phyloP scores from a whole-genome alignment of 2,888 invertebrate species.

The Cerceris rybyensis region DNA sequence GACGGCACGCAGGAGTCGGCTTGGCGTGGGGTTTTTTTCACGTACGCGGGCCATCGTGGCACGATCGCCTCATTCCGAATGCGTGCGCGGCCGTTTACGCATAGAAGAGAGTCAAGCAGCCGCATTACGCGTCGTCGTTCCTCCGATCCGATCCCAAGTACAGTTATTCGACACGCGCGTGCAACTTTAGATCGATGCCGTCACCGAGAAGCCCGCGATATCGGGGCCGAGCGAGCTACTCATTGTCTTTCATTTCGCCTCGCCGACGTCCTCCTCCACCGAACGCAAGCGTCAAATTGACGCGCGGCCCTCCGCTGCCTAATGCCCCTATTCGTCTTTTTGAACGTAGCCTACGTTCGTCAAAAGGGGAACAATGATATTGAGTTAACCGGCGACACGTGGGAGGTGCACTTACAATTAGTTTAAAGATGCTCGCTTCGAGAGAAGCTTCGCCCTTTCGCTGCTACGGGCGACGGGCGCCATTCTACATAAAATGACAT shows the following conservation, averaged over 20 bases:
- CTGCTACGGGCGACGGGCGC: too few relatives aligned
- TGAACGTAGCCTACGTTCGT: too few relatives aligned
- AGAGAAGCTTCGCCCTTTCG: too few relatives aligned
- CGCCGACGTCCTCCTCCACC: not conserved
- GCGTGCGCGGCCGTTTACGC: not conserved
- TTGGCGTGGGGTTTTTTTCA: too few relatives aligned
- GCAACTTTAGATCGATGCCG: constrained; percentile 72
- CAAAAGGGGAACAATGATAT: too few relatives aligned
- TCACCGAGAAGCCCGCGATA: constrained; percentile 52
- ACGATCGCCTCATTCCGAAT: not conserved
- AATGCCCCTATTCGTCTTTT: not conserved
- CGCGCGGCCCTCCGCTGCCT: not conserved
- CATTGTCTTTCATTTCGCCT: not conserved
- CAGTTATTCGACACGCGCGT: constrained; percentile 73
- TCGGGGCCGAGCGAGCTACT: constrained; percentile 39
- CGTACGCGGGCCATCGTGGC: too few relatives aligned
- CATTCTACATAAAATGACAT: too few relatives aligned
- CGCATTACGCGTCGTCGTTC: constrained; percentile 23
- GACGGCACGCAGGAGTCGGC: constrained; percentile 28
- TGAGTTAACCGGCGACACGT: too few relatives aligned
- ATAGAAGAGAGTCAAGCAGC: constrained; percentile 9
- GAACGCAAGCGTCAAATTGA: not conserved
- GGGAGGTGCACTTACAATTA: too few relatives aligned
- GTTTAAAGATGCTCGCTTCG: too few relatives aligned
- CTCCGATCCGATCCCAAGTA: constrained; percentile 63